A percentile compares a stretch with the other conserved stretches of the same genome.
Conservation (phyloP, 2,888 invertebrate species). For the Himalopsyche japonica region DNA sequence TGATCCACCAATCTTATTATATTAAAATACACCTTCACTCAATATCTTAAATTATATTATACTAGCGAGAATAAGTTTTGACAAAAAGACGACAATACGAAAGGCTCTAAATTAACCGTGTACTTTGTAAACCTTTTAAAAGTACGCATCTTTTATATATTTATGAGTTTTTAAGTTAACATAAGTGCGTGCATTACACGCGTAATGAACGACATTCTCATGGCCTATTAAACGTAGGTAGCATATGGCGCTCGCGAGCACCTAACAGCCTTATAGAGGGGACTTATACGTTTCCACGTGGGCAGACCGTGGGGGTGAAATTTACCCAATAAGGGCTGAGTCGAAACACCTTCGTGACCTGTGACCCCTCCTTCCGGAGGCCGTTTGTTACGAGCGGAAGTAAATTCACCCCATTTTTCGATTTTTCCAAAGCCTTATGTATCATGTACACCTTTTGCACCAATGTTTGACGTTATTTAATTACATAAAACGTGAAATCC, state of each 20-base stretch:
- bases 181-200: background rate
- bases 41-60: no score
- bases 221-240: background rate
- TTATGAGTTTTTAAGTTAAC: background rate
- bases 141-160: background rate
- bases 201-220: background rate
- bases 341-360: constrained; percentile 27
- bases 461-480: no score
- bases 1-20: no score
- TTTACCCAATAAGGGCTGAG: constrained; percentile 18
- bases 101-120: background rate
- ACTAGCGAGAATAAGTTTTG: no score
- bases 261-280: background rate
- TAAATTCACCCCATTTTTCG: constrained; percentile 13
- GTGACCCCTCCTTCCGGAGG: constrained; percentile 38
- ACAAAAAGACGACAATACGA: no score
- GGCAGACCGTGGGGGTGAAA: constrained; percentile 19
- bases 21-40: no score
- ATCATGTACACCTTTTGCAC: background rate
- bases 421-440: constrained; percentile 7
- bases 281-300: background rate
- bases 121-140: background rate
- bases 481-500: no score
- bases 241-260: background rate
- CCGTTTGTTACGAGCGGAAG: background rate